Percentiles rank a stretch among this genome's conserved stretches.
phyloP scores from a whole-genome alignment of 2,797 vertebrate genomes.

The Malacoraja senta region DNA sequence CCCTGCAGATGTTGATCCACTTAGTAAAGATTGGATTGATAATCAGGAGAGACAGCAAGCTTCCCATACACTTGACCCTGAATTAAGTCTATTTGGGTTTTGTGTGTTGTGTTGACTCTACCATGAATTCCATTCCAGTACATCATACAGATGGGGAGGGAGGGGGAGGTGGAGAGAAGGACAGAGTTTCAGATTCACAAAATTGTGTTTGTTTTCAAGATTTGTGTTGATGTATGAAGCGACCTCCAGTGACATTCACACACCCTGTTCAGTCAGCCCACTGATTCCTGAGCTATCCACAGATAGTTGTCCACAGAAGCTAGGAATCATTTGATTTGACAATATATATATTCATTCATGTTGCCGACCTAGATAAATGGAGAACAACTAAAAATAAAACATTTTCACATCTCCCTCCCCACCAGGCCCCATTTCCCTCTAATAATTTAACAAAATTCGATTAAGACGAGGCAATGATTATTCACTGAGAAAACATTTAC shows the following conservation, averaged over 20 bases:
- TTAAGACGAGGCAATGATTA: not conserved
- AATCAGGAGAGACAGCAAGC: not conserved
- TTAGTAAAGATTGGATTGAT: not conserved
- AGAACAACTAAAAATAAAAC: not conserved
- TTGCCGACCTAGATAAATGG: not conserved
- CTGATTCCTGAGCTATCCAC: not conserved
- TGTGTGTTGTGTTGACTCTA: not conserved
- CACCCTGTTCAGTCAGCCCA: not conserved
- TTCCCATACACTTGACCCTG: not conserved
- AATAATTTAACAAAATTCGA: not conserved
- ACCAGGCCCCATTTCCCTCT: conserved; percentile 9
- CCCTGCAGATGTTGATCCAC: not conserved
- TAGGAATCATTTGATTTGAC: not conserved
- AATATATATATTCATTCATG: not conserved
- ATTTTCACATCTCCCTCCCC: not conserved
- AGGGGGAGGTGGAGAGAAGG: not conserved
- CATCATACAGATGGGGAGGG: not conserved
- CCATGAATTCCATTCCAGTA: not conserved
- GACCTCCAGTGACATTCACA: not conserved
- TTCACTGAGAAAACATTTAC: not conserved
- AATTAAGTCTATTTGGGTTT: not conserved
- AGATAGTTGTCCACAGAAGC: not conserved
- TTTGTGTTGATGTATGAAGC: not conserved
- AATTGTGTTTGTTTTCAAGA: not conserved
- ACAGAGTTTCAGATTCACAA: not conserved